phyloP scores from a whole-genome alignment of 2,113 vertebrate genomes.

The Megatriorchis doriae region DNA sequence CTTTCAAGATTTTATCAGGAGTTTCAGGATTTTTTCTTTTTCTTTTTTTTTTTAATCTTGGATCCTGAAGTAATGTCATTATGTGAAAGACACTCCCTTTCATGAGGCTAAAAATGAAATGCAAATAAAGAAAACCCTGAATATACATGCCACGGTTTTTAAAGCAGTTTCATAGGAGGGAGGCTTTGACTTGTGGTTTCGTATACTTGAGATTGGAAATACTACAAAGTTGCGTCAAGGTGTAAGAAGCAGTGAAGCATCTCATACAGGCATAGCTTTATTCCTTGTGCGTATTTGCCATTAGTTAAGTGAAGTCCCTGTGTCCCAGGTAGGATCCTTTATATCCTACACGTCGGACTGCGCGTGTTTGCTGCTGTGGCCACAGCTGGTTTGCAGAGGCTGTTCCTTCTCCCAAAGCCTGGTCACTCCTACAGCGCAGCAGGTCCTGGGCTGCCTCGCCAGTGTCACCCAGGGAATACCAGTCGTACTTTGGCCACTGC shows the following conservation, averaged over 20 bases:
- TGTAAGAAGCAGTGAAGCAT: background rate
- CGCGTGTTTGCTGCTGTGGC: background rate
- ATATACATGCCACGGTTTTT: background rate
- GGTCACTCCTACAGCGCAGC: fast-evolving
- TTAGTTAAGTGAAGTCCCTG: background rate
- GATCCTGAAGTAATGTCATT: background rate
- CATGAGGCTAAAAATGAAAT: background rate
- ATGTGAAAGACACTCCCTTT: background rate
- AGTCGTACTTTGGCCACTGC: no score
- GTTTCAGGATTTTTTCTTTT: background rate
- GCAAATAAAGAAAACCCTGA: background rate
- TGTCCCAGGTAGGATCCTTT: background rate
- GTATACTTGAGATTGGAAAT: background rate
- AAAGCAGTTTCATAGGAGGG: background rate
- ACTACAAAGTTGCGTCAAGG: background rate
- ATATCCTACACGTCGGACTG: fast-evolving
- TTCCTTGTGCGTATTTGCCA: background rate
- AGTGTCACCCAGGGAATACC: background rate
- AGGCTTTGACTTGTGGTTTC: background rate
- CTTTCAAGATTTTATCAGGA: conserved; percentile 35
- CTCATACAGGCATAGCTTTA: background rate
- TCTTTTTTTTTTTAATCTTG: background rate
- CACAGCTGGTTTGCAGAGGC: background rate
- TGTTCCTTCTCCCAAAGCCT: background rate
- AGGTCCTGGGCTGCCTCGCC: background rate